Evolutionary conservation across 2,113 vertebrate genomes (phyloP).

Genomic region (Periophthalmus modestus): DNA sequence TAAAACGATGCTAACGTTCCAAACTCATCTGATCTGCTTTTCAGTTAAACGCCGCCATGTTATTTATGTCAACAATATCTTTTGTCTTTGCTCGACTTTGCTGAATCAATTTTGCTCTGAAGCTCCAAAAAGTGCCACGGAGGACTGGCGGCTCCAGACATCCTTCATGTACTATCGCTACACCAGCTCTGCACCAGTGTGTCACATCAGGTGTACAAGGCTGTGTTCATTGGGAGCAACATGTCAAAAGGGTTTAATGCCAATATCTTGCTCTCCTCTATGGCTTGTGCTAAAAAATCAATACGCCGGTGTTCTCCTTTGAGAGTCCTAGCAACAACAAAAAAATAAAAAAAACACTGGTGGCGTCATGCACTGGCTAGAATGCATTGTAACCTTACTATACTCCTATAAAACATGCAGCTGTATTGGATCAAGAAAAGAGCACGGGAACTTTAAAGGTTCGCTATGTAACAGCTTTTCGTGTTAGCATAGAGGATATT

Average conservation of each 20-base stretch:
- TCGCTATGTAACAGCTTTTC: no score
- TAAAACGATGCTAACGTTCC: slow-evolving; percentile 46
- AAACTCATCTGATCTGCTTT: slow-evolving; percentile 44
- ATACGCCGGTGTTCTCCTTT: slow-evolving; percentile 58
- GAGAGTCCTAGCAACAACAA: slow-evolving; percentile 45
- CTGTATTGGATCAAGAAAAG: not conserved
- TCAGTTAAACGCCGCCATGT: slow-evolving; percentile 11
- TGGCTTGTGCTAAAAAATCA: slow-evolving; percentile 64
- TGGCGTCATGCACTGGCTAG: slow-evolving; percentile 23
- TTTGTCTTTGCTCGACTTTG: slow-evolving; percentile 38
- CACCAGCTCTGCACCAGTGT: slow-evolving; percentile 26
- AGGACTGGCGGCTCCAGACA: not conserved
- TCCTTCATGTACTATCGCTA: slow-evolving; percentile 24
- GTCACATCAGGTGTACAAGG: slow-evolving; percentile 54
- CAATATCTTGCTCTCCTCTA: slow-evolving; percentile 62
- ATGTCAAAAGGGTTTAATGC: slow-evolving; percentile 72
- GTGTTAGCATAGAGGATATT: no score
- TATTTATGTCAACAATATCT: slow-evolving; percentile 30
- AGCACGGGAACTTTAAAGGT: not conserved
- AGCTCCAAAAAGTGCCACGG: slow-evolving; percentile 19
- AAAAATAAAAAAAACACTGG: slow-evolving; percentile 29
- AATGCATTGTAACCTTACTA: slow-evolving; percentile 28
- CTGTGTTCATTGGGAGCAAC: slow-evolving; percentile 55
- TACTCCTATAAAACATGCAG: slow-evolving; percentile 44
- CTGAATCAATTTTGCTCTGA: slow-evolving; percentile 12